Conservation (phyloP, 2,113 vertebrate species). For the Chaetodon trifascialis region DNA sequence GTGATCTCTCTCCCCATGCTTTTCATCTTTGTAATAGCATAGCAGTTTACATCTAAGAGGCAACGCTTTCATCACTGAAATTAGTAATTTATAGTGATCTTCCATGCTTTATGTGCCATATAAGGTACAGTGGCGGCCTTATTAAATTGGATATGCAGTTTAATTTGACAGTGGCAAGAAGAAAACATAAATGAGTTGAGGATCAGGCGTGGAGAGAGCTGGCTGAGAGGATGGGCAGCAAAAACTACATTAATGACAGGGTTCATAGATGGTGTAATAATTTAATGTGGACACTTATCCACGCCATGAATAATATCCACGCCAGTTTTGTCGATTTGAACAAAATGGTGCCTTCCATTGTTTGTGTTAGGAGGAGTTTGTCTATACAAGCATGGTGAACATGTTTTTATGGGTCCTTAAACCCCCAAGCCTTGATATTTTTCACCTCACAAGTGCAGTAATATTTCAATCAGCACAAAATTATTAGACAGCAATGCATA, state of each 20-base stretch:
- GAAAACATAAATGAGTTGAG: slow-evolving; percentile 41
- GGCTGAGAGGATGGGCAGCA: slow-evolving; percentile 1
- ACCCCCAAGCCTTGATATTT: slow-evolving; percentile 8
- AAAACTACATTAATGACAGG: not conserved
- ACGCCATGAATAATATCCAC: not conserved
- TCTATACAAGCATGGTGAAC: not conserved
- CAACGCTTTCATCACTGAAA: slow-evolving; percentile 66
- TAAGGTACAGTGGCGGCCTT: slow-evolving; percentile 52
- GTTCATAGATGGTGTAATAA: not conserved
- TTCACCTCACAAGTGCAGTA: slow-evolving; percentile 40
- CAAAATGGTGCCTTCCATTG: slow-evolving; percentile 1
- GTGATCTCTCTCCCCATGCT: slow-evolving; percentile 66
- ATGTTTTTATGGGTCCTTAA: slow-evolving; percentile 16
- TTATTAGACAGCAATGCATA: slow-evolving; percentile 47
- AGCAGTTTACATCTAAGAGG: slow-evolving; percentile 51
- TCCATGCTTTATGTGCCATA: slow-evolving; percentile 61
- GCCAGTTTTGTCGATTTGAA: not conserved
- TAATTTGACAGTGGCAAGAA: slow-evolving; percentile 53
- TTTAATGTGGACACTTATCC: not conserved
- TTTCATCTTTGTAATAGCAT: slow-evolving; percentile 76
- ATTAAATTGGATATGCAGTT: slow-evolving; percentile 59
- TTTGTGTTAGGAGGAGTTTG: not conserved
- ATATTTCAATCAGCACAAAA: slow-evolving; percentile 64
- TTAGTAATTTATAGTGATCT: slow-evolving; percentile 52
- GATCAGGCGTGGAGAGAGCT: slow-evolving; percentile 16